These are phyloP conservation scores for Neoseiulus cucumeris DNA, from an alignment of 1,140 invertebrate genomes.

Conservation along the genomic window DNA sequence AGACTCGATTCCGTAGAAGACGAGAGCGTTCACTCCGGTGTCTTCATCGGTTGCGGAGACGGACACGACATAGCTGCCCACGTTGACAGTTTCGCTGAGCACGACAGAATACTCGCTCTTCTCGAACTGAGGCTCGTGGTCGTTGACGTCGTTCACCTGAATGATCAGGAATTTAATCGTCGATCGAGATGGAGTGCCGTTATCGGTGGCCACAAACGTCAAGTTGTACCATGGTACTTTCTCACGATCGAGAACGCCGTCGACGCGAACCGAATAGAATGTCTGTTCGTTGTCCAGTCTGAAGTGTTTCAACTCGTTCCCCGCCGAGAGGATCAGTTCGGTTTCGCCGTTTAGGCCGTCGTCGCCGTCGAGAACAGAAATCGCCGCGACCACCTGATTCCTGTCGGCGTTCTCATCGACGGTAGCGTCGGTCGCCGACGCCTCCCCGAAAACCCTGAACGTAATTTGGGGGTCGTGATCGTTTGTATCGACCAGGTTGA, in stretches of 20 bases:
- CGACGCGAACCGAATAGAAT: conserved; percentile 74
- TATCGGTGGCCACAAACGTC: conserved; percentile 70
- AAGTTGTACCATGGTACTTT: conserved; percentile 77
- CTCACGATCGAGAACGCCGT: conserved; percentile 72
- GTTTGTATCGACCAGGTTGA: conserved; percentile 64
- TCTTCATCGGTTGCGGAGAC: conserved; percentile 76
- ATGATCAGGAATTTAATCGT: conserved; percentile 66
- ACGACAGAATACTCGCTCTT: conserved; percentile 73
- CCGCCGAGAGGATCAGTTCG: conserved; percentile 52
- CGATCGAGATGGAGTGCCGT: conserved; percentile 59
- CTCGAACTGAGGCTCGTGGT: conserved; percentile 80
- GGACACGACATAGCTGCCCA: conserved; percentile 65
- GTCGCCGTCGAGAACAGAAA: conserved; percentile 75
- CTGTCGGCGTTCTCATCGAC: conserved; percentile 80
- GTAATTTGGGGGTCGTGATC: conserved; percentile 81
- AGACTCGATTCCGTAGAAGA: conserved; percentile 56
- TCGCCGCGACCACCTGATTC: conserved; percentile 70
- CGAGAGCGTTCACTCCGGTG: conserved; percentile 63
- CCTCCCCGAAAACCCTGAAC: conserved; percentile 54
- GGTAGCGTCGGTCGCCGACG: conserved; percentile 54
- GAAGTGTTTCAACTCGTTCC: conserved; percentile 79
- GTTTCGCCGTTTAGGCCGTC: conserved; percentile 74
- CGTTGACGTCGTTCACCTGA: conserved; percentile 82
- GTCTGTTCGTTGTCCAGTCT: conserved; percentile 55
- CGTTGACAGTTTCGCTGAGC: conserved; percentile 59